phyloP scores from a whole-genome alignment of 64 coral and sea anemone genomes.

The Pocillopora verrucosa region DNA sequence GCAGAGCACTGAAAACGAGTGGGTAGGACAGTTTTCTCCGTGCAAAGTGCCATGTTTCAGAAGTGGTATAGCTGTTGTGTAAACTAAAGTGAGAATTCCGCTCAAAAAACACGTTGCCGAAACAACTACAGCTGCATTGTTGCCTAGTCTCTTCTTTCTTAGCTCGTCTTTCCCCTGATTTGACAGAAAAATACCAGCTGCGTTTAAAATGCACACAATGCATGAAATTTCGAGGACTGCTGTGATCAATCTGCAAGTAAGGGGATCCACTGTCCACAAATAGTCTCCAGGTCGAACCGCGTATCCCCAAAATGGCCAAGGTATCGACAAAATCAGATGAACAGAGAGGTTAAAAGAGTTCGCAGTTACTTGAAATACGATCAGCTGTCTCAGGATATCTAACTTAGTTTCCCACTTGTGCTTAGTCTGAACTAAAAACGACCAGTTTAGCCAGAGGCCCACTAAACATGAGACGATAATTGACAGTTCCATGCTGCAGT shows the following conservation, averaged over 20 bases:
- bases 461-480: neutral
- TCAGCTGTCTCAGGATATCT: neutral
- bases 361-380: slow-evolving; percentile 3
- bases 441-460: slow-evolving; percentile 17
- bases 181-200: slow-evolving; percentile 30
- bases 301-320: slow-evolving; percentile 23
- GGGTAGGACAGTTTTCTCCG: slow-evolving; percentile 16
- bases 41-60: neutral
- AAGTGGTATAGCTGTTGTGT: neutral
- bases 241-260: slow-evolving; percentile 18
- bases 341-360: neutral
- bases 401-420: neutral
- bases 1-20: slow-evolving; percentile 10
- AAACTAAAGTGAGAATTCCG: neutral
- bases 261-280: slow-evolving; percentile 1
- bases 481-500: neutral
- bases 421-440: neutral
- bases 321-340: slow-evolving; percentile 7
- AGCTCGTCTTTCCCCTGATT: slow-evolving; percentile 6
- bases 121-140: neutral
- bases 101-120: neutral
- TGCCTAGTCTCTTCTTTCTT: slow-evolving; percentile 9
- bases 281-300: slow-evolving; percentile 8
- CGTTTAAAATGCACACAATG: neutral
- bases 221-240: neutral